Base-by-base conservation (phyloP, 2,888 invertebrate species). In the Branchipolynoe longqiensis region DNA sequence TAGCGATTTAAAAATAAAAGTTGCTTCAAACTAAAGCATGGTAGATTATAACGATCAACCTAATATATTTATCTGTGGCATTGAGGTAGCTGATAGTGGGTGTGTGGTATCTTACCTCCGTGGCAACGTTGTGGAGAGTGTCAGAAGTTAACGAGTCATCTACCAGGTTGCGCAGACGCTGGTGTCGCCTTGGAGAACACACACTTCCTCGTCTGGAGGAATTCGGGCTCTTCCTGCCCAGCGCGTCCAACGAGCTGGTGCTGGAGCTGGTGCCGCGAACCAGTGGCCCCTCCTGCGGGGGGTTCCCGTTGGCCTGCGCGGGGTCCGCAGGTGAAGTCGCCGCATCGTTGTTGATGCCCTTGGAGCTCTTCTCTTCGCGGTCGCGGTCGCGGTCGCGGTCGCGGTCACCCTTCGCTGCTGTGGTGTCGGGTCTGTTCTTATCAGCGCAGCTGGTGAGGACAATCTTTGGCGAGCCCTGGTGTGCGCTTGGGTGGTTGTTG, bases 21-120 rank as follows among this genome's bases (percentile, higher is more conserved):
- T n/a, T n/a, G n/a, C n/a, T n/a, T n/a, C n/a, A n/a, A n/a, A n/a
- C n/a, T n/a, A n/a, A n/a, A n/a, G n/a, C n/a, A n/a, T n/a, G n/a
- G n/a, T n/a, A n/a, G n/a, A n/a, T n/a, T n/a, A n/a, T n/a, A n/a
- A n/a, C n/a, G n/a, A n/a, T n/a, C n/a, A n/a, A n/a, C n/a, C n/a
- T n/a, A n/a, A n/a, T n/a, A n/a, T n/a, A n/a, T n/a, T n/a, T n/a
- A n/a, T n/a, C n/a, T n/a, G n/a, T n/a, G n/a, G n/a, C n/a, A n/a
- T n/a, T n/a, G n/a, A n/a, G n/a, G n/a, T n/a, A n/a, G n/a, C n/a
- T n/a, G n/a, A n/a, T n/a, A n/a, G n/a, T n/a, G n/a, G n/a, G n/a
- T n/a, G n/a, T n/a, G n/a, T n/a, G n/a, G n/a, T n/a, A n/a, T 28
- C 74, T 40, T 38, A 74, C 74, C 74, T 74, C 74, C 1, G 38